These are phyloP conservation scores for Disparrhopalites patrizii DNA, from an alignment of 2,888 invertebrate species.

Conservation along the genomic window DNA sequence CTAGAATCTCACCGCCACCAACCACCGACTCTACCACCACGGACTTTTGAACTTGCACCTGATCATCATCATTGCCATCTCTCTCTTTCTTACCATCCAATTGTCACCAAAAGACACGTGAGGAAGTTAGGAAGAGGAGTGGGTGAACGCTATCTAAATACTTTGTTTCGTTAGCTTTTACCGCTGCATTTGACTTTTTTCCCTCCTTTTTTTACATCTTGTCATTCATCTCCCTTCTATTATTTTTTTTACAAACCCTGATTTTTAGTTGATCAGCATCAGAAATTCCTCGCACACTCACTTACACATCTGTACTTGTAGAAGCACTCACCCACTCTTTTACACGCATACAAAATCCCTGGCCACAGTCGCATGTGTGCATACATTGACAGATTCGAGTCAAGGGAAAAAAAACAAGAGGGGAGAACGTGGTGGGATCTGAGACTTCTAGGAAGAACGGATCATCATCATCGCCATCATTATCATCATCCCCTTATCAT, in stretches of 20 bases:
- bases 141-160: not conserved
- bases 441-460: not conserved
- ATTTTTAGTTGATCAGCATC: no score
- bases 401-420: not conserved
- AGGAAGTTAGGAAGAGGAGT: not conserved
- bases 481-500: not conserved
- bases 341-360: no score
- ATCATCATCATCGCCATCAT: not conserved
- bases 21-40: not conserved
- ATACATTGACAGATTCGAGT: no score
- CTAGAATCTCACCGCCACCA: no score
- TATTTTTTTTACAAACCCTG: no score
- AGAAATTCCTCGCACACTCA: not conserved
- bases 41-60: no score
- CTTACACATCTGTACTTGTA: not conserved
- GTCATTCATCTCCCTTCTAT: not conserved
- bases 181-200: constrained; percentile 17
- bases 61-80: no score
- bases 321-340: no score
- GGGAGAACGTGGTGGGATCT: not conserved
- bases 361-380: no score
- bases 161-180: constrained; percentile 21
- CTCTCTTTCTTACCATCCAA: no score
- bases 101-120: constrained; percentile 13
- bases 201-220: not conserved